A percentile compares a stretch with the other conserved stretches of the same genome.
Evolutionary conservation across 2,797 vertebrate species (phyloP).

Genomic region (Pagetopsis macropterus): DNA sequence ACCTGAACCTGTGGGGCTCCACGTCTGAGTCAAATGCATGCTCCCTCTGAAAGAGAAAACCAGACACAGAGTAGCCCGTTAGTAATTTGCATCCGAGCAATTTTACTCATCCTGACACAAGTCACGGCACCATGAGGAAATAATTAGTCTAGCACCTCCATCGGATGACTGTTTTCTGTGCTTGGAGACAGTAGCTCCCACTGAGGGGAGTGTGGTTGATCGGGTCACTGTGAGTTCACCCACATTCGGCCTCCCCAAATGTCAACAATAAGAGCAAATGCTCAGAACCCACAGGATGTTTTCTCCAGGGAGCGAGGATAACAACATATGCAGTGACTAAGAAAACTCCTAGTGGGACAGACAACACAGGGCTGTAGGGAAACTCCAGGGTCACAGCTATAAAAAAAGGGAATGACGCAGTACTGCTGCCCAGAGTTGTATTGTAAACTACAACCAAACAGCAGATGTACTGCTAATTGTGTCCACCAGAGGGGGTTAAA

Average conservation of each 20-base stretch:
- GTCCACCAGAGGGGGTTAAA: conserved; percentile 82
- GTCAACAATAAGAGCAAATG: conserved; percentile 84
- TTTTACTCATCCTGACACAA: conserved; percentile 68
- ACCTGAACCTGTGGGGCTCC: conserved; percentile 85
- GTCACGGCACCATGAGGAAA: conserved; percentile 77
- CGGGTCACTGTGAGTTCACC: conserved; percentile 80
- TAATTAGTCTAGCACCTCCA: conserved; percentile 65
- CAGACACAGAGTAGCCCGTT: conserved; percentile 62
- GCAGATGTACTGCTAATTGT: conserved; percentile 26
- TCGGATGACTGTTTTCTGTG: conserved; percentile 59
- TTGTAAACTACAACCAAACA: conserved; percentile 57
- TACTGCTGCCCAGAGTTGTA: conserved; percentile 66
- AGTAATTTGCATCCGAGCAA: conserved; percentile 64
- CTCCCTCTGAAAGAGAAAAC: conserved; percentile 82
- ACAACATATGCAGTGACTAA: conserved; percentile 86
- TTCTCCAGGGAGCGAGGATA: conserved; percentile 82
- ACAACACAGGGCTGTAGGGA: conserved; percentile 84
- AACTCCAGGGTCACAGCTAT: conserved; percentile 87
- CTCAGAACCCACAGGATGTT: conserved; percentile 88
- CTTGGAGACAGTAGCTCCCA: conserved; percentile 72
- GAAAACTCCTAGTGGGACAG: conserved; percentile 80
- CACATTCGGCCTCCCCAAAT: conserved; percentile 80
- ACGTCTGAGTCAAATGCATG: conserved; percentile 81
- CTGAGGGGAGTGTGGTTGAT: conserved; percentile 65
- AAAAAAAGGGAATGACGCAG: conserved; percentile 85